Percentiles rank a stretch among this genome's conserved stretches.
Evolutionary conservation across 2,797 vertebrate species (phyloP).

Genomic region (Aselliscus stoliczkanus): DNA sequence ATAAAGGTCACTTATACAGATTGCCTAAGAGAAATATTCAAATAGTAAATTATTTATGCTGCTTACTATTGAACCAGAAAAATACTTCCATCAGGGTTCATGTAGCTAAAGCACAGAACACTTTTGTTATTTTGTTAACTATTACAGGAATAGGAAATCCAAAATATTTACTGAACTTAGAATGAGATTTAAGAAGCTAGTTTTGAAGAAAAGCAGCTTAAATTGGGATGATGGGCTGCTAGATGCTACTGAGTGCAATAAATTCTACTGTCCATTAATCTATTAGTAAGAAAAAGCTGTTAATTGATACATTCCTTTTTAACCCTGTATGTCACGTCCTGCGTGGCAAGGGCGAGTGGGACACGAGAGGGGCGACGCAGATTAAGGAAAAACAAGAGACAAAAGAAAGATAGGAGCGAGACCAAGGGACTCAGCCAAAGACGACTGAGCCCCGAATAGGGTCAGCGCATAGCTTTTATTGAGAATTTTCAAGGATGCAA

Average conservation of each 20-base stretch:
- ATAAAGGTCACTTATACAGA: neutral
- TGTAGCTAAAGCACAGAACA: neutral
- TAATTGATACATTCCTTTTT: neutral
- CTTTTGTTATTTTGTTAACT: neutral
- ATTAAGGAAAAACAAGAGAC: no score
- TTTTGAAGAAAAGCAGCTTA: slow-evolving; percentile 11
- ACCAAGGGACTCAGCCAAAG: no score
- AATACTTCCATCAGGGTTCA: neutral
- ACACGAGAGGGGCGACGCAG: no score
- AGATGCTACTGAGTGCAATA: neutral
- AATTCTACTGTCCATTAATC: neutral
- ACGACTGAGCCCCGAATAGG: no score
- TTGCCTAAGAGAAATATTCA: slow-evolving; percentile 8
- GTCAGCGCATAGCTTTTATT: no score
- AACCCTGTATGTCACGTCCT: no score
- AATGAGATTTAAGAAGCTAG: neutral
- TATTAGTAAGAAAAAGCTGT: neutral
- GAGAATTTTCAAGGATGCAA: no score
- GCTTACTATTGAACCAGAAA: neutral
- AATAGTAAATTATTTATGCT: slow-evolving; percentile 21
- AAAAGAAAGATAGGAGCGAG: no score
- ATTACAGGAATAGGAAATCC: neutral
- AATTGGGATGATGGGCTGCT: neutral
- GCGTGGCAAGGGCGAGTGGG: no score
- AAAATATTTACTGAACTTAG: neutral